Percentiles rank a stretch among this genome's conserved stretches.
These are phyloP conservation scores for Penaeus chinensis DNA, from an alignment of 1,140 invertebrate species.

Conservation along the genomic window DNA sequence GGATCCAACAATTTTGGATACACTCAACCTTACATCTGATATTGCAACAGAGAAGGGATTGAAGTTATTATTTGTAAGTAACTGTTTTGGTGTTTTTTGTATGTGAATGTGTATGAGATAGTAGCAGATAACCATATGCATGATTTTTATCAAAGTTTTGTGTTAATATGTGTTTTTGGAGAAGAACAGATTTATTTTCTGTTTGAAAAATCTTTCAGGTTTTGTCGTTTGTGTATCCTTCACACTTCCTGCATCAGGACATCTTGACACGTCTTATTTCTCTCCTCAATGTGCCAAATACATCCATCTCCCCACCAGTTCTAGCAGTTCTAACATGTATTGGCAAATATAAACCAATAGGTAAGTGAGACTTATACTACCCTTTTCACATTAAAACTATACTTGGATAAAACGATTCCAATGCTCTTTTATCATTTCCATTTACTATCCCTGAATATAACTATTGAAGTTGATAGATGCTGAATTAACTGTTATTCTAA, in stretches of 20 bases:
- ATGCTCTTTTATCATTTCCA: too few relatives aligned
- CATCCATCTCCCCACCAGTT: conserved; percentile 81
- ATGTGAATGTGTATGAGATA: not conserved
- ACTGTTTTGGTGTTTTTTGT: not conserved
- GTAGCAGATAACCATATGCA: too few relatives aligned
- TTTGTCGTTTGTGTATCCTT: conserved; percentile 90
- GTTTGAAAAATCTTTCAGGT: conserved; percentile 67
- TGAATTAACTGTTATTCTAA: too few relatives aligned
- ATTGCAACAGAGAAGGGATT: conserved; percentile 86
- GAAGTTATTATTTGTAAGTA: conserved; percentile 76
- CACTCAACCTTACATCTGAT: conserved; percentile 81
- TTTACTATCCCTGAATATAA: too few relatives aligned
- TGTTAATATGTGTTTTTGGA: not conserved
- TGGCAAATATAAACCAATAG: conserved; percentile 85
- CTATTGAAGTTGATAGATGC: too few relatives aligned
- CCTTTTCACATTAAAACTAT: conserved; percentile 41
- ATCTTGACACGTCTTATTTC: conserved; percentile 83
- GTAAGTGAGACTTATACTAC: conserved; percentile 69
- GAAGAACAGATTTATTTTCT: not conserved
- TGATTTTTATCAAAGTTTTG: too few relatives aligned
- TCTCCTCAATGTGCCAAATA: conserved; percentile 74
- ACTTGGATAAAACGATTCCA: too few relatives aligned
- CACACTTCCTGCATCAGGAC: conserved; percentile 89
- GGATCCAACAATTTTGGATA: conserved; percentile 72
- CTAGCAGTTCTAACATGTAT: conserved; percentile 87